Evolutionary conservation across 2,113 vertebrate genomes (phyloP).

Genomic region (Centropus unirufus): DNA sequence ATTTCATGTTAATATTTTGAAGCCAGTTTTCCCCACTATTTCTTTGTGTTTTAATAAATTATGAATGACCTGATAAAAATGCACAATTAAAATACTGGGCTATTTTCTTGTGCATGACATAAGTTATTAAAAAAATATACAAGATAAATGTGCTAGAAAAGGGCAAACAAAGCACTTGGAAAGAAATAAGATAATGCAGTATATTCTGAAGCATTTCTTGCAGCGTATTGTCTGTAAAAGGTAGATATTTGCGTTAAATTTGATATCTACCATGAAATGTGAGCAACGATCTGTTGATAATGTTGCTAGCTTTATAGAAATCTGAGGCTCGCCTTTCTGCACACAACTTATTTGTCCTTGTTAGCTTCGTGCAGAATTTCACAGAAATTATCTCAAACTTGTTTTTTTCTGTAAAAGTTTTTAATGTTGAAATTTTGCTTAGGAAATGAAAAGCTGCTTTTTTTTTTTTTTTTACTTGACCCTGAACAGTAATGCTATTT

Average conservation of each 20-base stretch:
- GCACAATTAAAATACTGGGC: neutral
- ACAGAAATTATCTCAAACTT: neutral
- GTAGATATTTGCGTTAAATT: neutral
- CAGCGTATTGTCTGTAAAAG: neutral
- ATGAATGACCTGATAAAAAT: neutral
- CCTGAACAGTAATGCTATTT: neutral
- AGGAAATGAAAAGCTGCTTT: neutral
- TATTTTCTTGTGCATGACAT: neutral
- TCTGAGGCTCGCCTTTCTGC: neutral
- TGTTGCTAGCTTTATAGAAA: neutral
- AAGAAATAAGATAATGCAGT: neutral
- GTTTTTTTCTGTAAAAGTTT: neutral
- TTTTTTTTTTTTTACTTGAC: too few relatives aligned
- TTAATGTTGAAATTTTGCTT: neutral
- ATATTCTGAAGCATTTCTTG: neutral
- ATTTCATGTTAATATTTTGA: neutral
- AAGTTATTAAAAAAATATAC: neutral
- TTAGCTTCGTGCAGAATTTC: neutral
- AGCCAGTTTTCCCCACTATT: neutral
- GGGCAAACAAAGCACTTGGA: neutral
- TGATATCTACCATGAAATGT: neutral
- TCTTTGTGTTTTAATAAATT: neutral
- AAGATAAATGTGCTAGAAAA: neutral
- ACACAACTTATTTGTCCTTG: neutral
- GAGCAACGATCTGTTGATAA: neutral